These are phyloP conservation scores for Columba livia DNA, from an alignment of 2,113 vertebrate genomes.

Conservation along the genomic window DNA sequence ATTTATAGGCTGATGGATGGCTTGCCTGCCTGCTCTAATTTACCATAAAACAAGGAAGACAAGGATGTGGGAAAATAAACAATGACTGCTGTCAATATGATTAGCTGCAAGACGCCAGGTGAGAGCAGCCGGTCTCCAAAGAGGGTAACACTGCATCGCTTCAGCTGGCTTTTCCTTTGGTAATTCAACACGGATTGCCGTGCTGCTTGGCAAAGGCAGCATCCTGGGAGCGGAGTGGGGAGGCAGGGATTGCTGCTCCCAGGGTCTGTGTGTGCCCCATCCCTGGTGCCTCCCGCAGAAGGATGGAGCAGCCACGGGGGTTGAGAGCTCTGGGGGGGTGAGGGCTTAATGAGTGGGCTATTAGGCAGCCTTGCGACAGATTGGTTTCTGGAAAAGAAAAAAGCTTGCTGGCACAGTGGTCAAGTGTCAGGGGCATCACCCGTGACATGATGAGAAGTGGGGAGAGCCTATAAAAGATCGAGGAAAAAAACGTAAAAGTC, in stretches of 20 bases:
- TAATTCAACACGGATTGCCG: not conserved
- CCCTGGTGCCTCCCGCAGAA: not conserved
- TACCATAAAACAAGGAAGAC: conserved; percentile 52
- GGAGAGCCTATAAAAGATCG: not conserved
- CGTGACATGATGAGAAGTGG: not conserved
- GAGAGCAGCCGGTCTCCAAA: not conserved
- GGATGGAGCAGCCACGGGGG: not conserved
- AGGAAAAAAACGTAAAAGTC: not conserved
- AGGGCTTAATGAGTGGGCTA: not conserved
- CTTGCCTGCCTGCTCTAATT: conserved; percentile 50
- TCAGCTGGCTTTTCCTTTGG: not conserved
- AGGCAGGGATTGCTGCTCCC: not conserved
- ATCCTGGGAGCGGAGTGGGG: accelerated
- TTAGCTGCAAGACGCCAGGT: conserved; percentile 6
- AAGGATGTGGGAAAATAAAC: conserved; percentile 35
- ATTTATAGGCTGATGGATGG: conserved; percentile 43
- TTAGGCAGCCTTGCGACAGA: not conserved
- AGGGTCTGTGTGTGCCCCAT: not conserved
- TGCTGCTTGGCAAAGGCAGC: not conserved
- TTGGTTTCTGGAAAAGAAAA: not conserved
- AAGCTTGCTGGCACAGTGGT: not conserved
- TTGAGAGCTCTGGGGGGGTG: not conserved
- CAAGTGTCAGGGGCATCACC: not conserved
- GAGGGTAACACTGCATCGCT: not conserved
- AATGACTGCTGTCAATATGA: conserved; percentile 33